These are phyloP conservation scores for Lithosia quadra DNA, from an alignment of 2,888 invertebrate species.

Conservation along the genomic window DNA sequence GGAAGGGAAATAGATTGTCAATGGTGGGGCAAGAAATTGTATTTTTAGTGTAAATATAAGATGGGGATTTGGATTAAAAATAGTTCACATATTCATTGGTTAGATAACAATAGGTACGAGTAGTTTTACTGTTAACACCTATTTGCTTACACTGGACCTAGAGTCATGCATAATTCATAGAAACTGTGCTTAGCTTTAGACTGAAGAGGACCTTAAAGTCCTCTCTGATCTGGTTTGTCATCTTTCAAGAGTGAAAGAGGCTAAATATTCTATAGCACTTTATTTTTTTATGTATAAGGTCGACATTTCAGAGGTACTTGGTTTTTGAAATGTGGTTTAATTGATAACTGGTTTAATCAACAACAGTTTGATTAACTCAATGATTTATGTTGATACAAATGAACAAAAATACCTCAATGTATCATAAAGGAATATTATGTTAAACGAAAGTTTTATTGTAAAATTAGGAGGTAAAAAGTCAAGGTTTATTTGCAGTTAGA, in stretches of 20 bases:
- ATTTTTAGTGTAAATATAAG: no score
- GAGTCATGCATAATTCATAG: not conserved
- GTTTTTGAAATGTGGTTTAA: not conserved
- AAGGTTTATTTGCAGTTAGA: constrained; percentile 62
- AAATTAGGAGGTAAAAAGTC: constrained; percentile 59
- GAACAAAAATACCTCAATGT: not conserved
- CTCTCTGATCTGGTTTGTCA: not conserved
- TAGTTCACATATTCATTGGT: no score
- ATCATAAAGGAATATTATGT: constrained; percentile 42
- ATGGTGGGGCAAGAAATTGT: no score
- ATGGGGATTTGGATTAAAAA: no score
- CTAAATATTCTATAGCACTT: not conserved
- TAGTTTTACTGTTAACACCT: no score
- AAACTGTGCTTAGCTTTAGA: not conserved
- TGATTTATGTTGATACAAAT: constrained; percentile 2
- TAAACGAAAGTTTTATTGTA: constrained; percentile 54
- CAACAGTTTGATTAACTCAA: not conserved
- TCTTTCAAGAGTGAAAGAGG: not conserved
- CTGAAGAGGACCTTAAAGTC: not conserved
- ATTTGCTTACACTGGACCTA: not conserved
- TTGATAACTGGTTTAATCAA: not conserved
- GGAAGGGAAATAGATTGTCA: no score
- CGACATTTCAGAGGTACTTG: not conserved
- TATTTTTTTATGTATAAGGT: not conserved
- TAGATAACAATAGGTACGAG: no score